Base-by-base conservation (phyloP, 2,113 vertebrate species). In the Cheirogaleus medius region DNA sequence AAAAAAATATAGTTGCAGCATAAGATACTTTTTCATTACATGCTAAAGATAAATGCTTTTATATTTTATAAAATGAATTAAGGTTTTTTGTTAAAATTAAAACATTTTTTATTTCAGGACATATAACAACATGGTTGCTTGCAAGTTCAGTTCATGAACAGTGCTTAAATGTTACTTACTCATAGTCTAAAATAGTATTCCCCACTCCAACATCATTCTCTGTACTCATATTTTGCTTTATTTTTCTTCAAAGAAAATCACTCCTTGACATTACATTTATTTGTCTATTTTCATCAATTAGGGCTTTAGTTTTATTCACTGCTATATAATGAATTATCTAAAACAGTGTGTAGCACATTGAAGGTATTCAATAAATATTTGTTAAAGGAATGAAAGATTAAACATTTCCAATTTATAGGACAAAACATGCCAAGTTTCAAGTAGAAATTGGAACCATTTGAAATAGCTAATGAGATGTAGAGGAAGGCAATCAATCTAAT, bases 61-160 rank as follows among this genome's bases (percentile, higher is more conserved):
- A 63, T 88, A 42, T 82, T 89, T 97, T 83, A 49, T 85, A 68
- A 76, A 60, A 69, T 42, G 5, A 85, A 66, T 81, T 94, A 91
- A 84, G 15, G 10, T 89, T 92, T 93, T 74, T 32, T 56, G 60
- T 85, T 92, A 90, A 85, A 87, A 68, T 77, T 52, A 64, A 58
- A 95, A 63, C 3, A 5, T 80, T 20, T 94, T 94, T 90, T 73
- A 80, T 90, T 96, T 94, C 27, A 76, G 83, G 66, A 89, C 6
- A 10, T 56, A 74, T 23, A 69, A 54, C 34, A 84, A 63, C 74
- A 29, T 54, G 21, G 8, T 90, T 94, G 74, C 8, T 69, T 90
- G 37, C 32, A 93, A 83, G 63, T 94, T 96, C 47, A 83, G 68
- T 94, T 96, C 42, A 80, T 71, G 89, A 66, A 66, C 6, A 42